Evolutionary conservation across 2,888 invertebrate species (phyloP), one percentile per base, ranked within the genome.

Genomic region (Steinernema carpocapsae): DNA sequence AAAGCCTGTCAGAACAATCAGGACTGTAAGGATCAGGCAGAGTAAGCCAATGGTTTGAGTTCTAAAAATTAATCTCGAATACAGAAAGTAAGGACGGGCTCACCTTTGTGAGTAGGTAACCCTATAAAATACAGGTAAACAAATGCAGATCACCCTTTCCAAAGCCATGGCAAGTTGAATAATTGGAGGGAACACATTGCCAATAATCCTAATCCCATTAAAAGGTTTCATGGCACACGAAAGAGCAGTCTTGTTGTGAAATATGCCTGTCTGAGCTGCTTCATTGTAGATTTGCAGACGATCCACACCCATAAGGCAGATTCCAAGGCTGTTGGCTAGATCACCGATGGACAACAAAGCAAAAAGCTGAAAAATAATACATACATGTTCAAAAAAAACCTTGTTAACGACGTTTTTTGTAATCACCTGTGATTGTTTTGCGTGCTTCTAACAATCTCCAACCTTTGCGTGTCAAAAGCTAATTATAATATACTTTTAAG

Each of bases 311-410:
- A 56, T 56, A 12, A 56, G 26, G 6, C 56, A 19, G 22, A 56
- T 56, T 56, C 56, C 56, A 1, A 56, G 56, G 26, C 56, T 19
- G 56, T 56, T 56, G 2, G 56, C 26, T 12, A 56, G 56, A 22
- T 56, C 56, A 26, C 56, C 56, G 56, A 56, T 48, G 48, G 48
- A 48, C 4, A 48, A 19, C n/a, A 48, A n/a, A 4, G 48, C 48
- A 14, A 48, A 48, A 19, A 48, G 48, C 48, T 48, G 48, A 48
- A 48, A 48, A 37, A 37, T n/a, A n/a, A n/a, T n/a, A n/a, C n/a
- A n/a, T n/a, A n/a, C n/a, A n/a, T n/a, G n/a, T n/a, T n/a, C n/a
- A n/a, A n/a, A n/a, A n/a, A n/a, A n/a, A n/a, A n/a, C n/a, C n/a
- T n/a, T n/a, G n/a, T n/a, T n/a, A n/a, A n/a, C n/a, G n/a, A n/a